A percentile compares a stretch with the other conserved stretches of the same genome.
phyloP scores from a whole-genome alignment of 2,113 vertebrate genomes.

The Hemiscyllium ocellatum region DNA sequence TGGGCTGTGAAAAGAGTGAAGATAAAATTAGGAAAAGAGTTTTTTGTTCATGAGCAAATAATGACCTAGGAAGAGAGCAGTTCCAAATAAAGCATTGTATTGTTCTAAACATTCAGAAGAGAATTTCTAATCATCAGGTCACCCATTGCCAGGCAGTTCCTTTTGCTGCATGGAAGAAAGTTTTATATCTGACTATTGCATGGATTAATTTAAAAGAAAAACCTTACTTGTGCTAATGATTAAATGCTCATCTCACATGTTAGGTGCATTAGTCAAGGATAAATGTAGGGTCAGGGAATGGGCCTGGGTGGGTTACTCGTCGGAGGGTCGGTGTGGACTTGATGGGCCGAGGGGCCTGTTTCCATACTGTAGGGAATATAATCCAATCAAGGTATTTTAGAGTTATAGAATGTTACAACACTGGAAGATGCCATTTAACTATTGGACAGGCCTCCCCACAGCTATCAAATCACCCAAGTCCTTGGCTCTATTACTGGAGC shows the following conservation, averaged over 20 bases:
- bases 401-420: not conserved
- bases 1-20: not conserved
- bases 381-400: not conserved
- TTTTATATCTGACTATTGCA: not conserved
- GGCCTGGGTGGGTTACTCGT: too few relatives aligned
- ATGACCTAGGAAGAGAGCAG: not conserved
- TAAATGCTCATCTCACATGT: not conserved
- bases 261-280: too few relatives aligned
- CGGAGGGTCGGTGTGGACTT: too few relatives aligned
- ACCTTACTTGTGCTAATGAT: not conserved
- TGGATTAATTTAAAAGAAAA: not conserved
- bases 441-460: not conserved
- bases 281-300: too few relatives aligned
- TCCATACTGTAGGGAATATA: not conserved
- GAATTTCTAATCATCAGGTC: not conserved
- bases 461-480: not conserved
- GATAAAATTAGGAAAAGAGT: not conserved
- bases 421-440: not conserved
- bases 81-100: not conserved
- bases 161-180: not conserved
- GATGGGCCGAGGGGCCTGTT: too few relatives aligned
- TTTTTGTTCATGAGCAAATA: not conserved
- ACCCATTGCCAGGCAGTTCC: not conserved
- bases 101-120: not conserved
- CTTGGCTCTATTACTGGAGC: not conserved